Conservation (phyloP, 2,113 vertebrate species). For the Collichthys lucidus region DNA sequence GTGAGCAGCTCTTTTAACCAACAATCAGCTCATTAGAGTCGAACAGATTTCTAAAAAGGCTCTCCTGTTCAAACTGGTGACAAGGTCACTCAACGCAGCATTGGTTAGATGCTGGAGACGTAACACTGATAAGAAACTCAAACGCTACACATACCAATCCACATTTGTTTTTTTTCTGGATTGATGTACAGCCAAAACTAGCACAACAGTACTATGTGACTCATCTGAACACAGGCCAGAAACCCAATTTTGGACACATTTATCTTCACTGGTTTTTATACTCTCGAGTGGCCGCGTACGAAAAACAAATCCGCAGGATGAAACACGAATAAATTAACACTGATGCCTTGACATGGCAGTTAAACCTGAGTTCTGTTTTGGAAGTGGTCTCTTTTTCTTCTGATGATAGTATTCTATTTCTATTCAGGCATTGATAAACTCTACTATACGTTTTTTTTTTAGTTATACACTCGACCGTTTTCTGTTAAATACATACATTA, state of each 20-base stretch:
- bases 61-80: slow-evolving; percentile 37
- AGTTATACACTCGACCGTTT: slow-evolving; percentile 65
- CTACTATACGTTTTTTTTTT: slow-evolving; percentile 59
- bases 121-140: slow-evolving; percentile 44
- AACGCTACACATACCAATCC: slow-evolving; percentile 58
- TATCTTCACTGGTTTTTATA: slow-evolving; percentile 43
- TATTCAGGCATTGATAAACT: slow-evolving; percentile 81
- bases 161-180: slow-evolving; percentile 2
- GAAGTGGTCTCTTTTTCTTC: slow-evolving; percentile 80
- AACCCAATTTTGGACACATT: slow-evolving; percentile 40
- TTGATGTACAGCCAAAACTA: slow-evolving; percentile 51
- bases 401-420: slow-evolving; percentile 81
- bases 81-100: slow-evolving; percentile 62
- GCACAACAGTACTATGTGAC: slow-evolving; percentile 37
- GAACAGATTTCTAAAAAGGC: slow-evolving; percentile 38
- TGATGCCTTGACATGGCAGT: slow-evolving; percentile 78
- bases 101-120: slow-evolving; percentile 40
- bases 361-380: slow-evolving; percentile 88
- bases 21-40: slow-evolving; percentile 32
- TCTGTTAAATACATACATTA: slow-evolving; percentile 76
- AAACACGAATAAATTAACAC: slow-evolving; percentile 75
- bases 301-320: slow-evolving; percentile 59
- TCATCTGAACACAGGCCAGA: slow-evolving; percentile 41
- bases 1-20: slow-evolving; percentile 41
- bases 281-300: slow-evolving; percentile 35